These are phyloP conservation scores for Sturnira hondurensis DNA, from an alignment of 2,113 vertebrate genomes.

Conservation along the genomic window DNA sequence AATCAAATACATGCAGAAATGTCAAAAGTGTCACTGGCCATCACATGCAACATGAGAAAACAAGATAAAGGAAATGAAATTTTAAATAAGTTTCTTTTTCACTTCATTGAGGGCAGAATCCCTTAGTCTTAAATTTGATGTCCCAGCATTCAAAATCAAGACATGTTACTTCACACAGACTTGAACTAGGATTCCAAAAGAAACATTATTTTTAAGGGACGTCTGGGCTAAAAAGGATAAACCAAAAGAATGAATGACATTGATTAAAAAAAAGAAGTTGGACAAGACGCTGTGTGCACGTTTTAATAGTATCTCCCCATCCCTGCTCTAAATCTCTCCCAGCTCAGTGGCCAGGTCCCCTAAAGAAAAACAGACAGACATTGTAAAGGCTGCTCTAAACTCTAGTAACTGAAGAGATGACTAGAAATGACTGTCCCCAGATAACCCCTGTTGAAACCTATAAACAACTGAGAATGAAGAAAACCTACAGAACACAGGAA, in stretches of 20 bases:
- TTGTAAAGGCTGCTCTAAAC: not conserved
- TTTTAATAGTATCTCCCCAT: not conserved
- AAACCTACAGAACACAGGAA: not conserved
- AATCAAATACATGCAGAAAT: slow-evolving; percentile 10
- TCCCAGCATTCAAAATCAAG: not conserved
- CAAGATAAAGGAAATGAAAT: not conserved
- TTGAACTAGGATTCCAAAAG: not conserved
- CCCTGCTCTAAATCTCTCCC: not conserved
- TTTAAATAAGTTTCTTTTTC: not conserved
- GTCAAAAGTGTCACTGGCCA: not conserved
- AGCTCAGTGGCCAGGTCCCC: not conserved
- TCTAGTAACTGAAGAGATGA: not conserved
- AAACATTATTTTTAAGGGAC: not conserved
- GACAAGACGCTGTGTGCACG: not conserved
- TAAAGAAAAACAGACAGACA: not conserved
- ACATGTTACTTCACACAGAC: not conserved
- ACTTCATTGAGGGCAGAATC: not conserved
- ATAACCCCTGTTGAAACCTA: not conserved
- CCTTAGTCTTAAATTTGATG: not conserved
- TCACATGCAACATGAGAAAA: not conserved
- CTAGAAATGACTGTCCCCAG: not conserved
- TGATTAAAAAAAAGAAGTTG: not conserved
- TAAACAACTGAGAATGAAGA: not conserved
- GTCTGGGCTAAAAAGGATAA: not conserved
- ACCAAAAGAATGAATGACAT: not conserved